Base-by-base conservation (phyloP, 64 coral and sea anemone species). In the Platygyra sinensis region DNA sequence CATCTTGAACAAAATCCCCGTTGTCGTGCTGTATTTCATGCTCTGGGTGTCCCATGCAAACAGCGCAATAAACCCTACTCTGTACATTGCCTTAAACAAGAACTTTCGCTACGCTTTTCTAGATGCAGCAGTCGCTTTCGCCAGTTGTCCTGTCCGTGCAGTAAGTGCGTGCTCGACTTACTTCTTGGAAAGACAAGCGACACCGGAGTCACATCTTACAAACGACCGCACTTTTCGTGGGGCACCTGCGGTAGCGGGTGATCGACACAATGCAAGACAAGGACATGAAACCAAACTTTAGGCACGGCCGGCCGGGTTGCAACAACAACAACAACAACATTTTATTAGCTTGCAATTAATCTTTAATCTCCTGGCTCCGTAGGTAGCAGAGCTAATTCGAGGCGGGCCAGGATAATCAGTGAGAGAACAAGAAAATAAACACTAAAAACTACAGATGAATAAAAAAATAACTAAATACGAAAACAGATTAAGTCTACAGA, bases 31-130 rank as follows among this genome's bases (percentile, higher is more conserved):
- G 32, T 0, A 50, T 63, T 63, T 85, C 12, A n/a, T 50, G 20
- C 69, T 69, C 13, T 85, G 81, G 62, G 36, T 85, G 28, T 67
- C 81, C 20, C 81, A 85, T 39, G 62, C 81, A 69, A 85, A 85
- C 24, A 71, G 81, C 39, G 81, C 81, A 14, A 85, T 85, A 6
- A 85, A 85, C 27, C 81, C 81, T 71, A 2, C 72, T 8, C 22
- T 85, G 11, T 85, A 71, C 33, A 71, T 85, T 22, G 81, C 62
- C 0, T 71, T 85, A 2, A 85, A 85, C n/a, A 69, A 36, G 8
- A 71, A 49, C n/a, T 85, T 85, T 52, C 81, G 81, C 38, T 29
- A 50, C 22, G 62, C 81, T 0, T 85, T 85, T 71, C 62, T 85
- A 36, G 62, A 85, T 27, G 24, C 62, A 6, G 11, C 33, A 15